Evolutionary conservation across 2,888 invertebrate genomes (phyloP), one percentile per base, ranked within the genome.

Genomic region (Apotomis capreana): DNA sequence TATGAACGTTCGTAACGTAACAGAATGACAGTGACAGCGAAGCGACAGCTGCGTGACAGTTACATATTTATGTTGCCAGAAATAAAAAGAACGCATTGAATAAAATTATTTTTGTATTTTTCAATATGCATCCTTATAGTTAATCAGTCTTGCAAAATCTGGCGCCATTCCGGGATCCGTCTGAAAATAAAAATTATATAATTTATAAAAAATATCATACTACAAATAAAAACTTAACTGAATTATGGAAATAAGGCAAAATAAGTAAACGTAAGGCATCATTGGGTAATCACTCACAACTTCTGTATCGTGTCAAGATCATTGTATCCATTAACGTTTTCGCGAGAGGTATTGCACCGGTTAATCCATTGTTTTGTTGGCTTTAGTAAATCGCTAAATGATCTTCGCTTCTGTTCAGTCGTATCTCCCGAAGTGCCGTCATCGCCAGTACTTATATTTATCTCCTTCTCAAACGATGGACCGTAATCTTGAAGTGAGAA

Each of bases 331-430:
- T 60, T 60, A 49, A 15, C 6, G 2, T 61, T 54, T n/a, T 67
- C 70, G 15, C 76, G 74, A 55, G 52, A 49, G 65, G 68, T 73
- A 5, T 78, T 76, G 74, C 83, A 81, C 76, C 83, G 85, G 57
- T 79, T 82, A 52, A 78, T 72, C 89, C 89, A 90, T 76, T 89
- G 90, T 74, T 82, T 80, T 26, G 91, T 91, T 1, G 88, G 81
- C 73, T 81, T 84, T 44, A 65, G 57, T 51, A 64, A 37, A 36
- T 60, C 44, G 5, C 49, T 62, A n/a, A 40, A 15, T 0, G 51
- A 73, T 70, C 52, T 63, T 65, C 26, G 36, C 15, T 74, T 73
- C 61, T 63, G 72, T 67, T 63, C 69, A 73, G 8, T 49, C 68
- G 57, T 46, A 49, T 62, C 52, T 64, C 59, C 65, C 61, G 78